Percentiles rank a stretch among this genome's conserved stretches.
Conservation (phyloP, 2,797 vertebrate genomes). For the Sternotherus odoratus region DNA sequence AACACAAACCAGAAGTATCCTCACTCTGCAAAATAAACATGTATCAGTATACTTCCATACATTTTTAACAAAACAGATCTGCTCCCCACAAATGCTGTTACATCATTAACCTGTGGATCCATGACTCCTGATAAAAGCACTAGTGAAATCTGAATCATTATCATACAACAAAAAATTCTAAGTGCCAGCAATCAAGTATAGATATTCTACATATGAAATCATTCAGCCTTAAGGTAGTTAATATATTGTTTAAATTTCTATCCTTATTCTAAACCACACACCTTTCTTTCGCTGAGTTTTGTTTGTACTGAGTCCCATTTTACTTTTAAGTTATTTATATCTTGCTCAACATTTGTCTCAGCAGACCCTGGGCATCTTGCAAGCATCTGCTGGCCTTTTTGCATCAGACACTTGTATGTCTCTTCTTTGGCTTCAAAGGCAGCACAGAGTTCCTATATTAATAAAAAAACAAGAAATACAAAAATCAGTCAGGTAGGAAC, state of each 20-base stretch:
- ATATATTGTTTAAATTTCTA: constrained; percentile 22
- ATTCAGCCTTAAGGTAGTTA: background rate
- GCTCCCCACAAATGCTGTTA: fast-evolving
- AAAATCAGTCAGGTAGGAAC: constrained; percentile 49
- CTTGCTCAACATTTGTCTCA: constrained; percentile 93
- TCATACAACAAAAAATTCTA: background rate
- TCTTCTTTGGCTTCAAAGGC: constrained; percentile 92
- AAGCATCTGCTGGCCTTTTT: constrained; percentile 92
- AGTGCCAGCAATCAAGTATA: background rate
- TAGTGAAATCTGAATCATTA: background rate
- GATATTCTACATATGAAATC: constrained; percentile 10
- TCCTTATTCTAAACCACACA: constrained; percentile 73
- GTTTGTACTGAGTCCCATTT: constrained; percentile 94
- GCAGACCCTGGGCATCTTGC: constrained; percentile 85
- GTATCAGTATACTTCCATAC: background rate
- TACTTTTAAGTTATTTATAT: constrained; percentile 93
- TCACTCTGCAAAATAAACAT: background rate
- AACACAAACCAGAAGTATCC: background rate
- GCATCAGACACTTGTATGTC: constrained; percentile 87
- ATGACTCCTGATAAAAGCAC: background rate
- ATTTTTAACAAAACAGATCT: background rate
- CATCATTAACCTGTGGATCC: background rate
- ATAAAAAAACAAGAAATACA: constrained; percentile 16
- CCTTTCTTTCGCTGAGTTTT: constrained; percentile 94
- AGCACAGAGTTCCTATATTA: constrained; percentile 91